Conservation (phyloP, 2,888 invertebrate genomes). For the Lasius platythorax region DNA sequence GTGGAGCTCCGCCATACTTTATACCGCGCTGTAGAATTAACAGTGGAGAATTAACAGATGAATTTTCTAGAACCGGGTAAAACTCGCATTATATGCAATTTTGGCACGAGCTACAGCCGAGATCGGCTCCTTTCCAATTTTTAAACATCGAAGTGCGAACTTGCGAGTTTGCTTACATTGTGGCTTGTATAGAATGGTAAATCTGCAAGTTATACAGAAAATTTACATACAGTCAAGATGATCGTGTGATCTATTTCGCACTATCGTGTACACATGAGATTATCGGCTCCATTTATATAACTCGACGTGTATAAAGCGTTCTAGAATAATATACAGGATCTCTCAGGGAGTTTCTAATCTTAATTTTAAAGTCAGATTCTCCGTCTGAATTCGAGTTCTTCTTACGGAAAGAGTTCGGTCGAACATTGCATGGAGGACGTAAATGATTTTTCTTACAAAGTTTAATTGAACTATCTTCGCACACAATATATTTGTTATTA, state of each 20-base stretch:
- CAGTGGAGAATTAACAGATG: background rate
- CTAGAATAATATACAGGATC: conserved; percentile 5
- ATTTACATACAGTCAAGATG: conserved; percentile 11
- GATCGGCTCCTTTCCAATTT: conserved; percentile 59
- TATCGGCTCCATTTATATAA: conserved; percentile 42
- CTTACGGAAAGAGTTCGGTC: background rate
- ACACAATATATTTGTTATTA: background rate
- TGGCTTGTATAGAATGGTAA: background rate
- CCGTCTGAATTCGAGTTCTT: background rate
- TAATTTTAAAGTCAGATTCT: conserved; percentile 27
- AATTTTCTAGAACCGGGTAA: background rate
- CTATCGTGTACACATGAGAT: conserved; percentile 31
- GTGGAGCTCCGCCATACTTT: conserved; percentile 5
- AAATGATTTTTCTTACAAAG: background rate
- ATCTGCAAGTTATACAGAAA: conserved; percentile 18
- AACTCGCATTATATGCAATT: conserved; percentile 5
- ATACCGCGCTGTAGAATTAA: conserved; percentile 23
- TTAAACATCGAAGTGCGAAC: conserved; percentile 19
- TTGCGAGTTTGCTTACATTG: background rate
- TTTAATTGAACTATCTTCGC: background rate
- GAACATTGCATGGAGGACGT: background rate
- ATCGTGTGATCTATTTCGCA: conserved; percentile 26
- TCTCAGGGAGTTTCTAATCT: background rate
- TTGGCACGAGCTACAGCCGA: conserved; percentile 61
- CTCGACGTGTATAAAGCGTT: conserved; percentile 7